Base-by-base conservation (phyloP, 2,797 vertebrate species). In the Anableps anableps region DNA sequence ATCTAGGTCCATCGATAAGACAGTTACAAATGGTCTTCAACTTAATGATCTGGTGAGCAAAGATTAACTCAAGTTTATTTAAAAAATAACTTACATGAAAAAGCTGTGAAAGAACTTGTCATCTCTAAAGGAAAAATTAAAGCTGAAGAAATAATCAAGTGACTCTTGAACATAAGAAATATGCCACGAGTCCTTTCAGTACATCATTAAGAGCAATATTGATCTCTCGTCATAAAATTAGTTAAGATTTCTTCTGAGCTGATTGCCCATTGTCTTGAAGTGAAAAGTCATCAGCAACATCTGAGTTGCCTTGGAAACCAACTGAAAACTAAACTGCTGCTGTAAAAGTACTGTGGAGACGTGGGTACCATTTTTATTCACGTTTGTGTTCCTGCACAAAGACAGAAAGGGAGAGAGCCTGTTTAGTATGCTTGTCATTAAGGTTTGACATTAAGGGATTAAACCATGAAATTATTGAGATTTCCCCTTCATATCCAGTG, bases 391-490 rank as follows among this genome's bases (percentile, higher is more conserved):
- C 58, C 70, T 26, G 17, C 68, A 74, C 13, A 53, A 50, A 60
- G 58, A 80, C 36, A 75, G 2, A 43, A 60, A 74, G 62, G 19
- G 41, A 78, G 75, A 45, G 31, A 85, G 60, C 19, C 70, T 82
- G 55, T 74, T 88, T 48, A 1, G 45, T 75, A 80, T 81, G 77
- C 83, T 76, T 53, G 73, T 86, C 78, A 86, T 64, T 84, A 72
- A 77, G 77, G 34, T 34, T 41, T 23, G 16, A 84, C 68, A 79
- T 86, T 80, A 85, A 78, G 36, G 55, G 60, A 86, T 88, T 85
- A 85, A 88, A 83, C 79, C 68, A 81, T 86, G 80, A 80, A 80
- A 87, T 82, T 82, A 83, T 79, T 83, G 74, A 82, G 48, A 47
- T 81, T 66, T 75, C 51, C 41, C 34, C 34, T 62, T 74, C 77